Conservation (phyloP, 2,888 invertebrate species). For the Eremobia ochroleuca region DNA sequence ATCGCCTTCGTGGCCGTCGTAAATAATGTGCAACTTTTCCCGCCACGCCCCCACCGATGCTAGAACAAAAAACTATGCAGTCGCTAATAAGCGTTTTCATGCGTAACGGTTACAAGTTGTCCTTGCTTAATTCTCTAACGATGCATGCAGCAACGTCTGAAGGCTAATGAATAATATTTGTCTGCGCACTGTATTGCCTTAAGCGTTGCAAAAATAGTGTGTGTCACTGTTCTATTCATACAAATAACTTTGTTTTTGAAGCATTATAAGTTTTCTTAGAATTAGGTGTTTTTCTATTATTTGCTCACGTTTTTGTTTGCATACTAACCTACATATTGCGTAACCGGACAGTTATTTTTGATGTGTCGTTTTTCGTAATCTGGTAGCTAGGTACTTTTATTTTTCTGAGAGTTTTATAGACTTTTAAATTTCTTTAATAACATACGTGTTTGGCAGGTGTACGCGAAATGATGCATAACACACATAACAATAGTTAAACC, state of each 20-base stretch:
- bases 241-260: slow-evolving; percentile 40
- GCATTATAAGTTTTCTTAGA: slow-evolving; percentile 46
- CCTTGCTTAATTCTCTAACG: slow-evolving; percentile 67
- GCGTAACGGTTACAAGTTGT: slow-evolving; percentile 62
- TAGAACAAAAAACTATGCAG: slow-evolving; percentile 81
- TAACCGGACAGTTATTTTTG: slow-evolving; percentile 38
- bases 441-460: slow-evolving; percentile 33
- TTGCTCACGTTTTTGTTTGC: slow-evolving; percentile 49
- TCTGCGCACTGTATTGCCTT: slow-evolving; percentile 42
- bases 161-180: slow-evolving; percentile 66
- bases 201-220: slow-evolving; percentile 55
- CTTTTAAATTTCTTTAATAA: slow-evolving; percentile 31
- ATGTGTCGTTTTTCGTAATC: slow-evolving; percentile 54
- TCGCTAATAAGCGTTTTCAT: slow-evolving; percentile 64
- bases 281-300: slow-evolving; percentile 50
- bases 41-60: slow-evolving; percentile 86
- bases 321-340: slow-evolving; percentile 52
- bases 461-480: slow-evolving; percentile 38
- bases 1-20: slow-evolving; percentile 90
- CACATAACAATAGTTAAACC: slow-evolving; percentile 37
- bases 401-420: slow-evolving; percentile 21
- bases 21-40: slow-evolving; percentile 91
- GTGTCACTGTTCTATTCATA: slow-evolving; percentile 53
- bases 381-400: slow-evolving; percentile 32
- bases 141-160: slow-evolving; percentile 68